Evolutionary conservation across 1,140 invertebrate species (phyloP), one percentile per base, ranked within the genome.

Genomic region (Zaprionus ornatus): DNA sequence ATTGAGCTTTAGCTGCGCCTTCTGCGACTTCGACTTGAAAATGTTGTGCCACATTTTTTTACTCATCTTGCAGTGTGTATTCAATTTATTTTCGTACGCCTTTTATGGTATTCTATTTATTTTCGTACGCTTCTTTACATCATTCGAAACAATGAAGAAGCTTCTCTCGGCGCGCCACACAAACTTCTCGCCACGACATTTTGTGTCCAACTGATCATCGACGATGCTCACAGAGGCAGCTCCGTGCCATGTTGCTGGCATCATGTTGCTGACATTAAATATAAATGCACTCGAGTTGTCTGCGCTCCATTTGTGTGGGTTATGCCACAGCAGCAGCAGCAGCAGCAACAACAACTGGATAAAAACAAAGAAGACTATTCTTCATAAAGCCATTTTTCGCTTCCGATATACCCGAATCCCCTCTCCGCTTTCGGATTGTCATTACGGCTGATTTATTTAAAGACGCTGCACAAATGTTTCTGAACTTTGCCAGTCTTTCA

Each of bases 11-110:
- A 77, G 79, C 69, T 75, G 45, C 25, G 19, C 9, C 35, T 79
- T 88, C 37, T 85, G 82, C 27, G 87, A 56, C 59, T 92, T 92
- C 6, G 90, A 87, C 81, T 92, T 92, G 54, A 92, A 92, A 29
- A 92, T 91, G 70, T 92, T 92, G 56, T 86, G 74, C 91, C 91
- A 92, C 91, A 92, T 92, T 81, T 90, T 92, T 74, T 91, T 92
- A 68, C 91, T 92, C 91, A 91, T 92, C n/a, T n/a, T 45, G 40
- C 7, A 17, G 15, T 45, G 29, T 32, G 9, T 45, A 17, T 10
- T 45, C 2, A 17, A 45, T 45, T 45, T 45, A 45, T 45, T 45
- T 45, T 45, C n/a, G 40, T 45, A 45, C 40, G 7, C n/a, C n/a
- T 45, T 45, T 45, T 17, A 45, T 17, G n/a, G 40, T 17, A 45